Evolutionary conservation across 1,140 invertebrate species (phyloP), one percentile per base, ranked within the genome.

Genomic region (Rhyzopertha dominica): DNA sequence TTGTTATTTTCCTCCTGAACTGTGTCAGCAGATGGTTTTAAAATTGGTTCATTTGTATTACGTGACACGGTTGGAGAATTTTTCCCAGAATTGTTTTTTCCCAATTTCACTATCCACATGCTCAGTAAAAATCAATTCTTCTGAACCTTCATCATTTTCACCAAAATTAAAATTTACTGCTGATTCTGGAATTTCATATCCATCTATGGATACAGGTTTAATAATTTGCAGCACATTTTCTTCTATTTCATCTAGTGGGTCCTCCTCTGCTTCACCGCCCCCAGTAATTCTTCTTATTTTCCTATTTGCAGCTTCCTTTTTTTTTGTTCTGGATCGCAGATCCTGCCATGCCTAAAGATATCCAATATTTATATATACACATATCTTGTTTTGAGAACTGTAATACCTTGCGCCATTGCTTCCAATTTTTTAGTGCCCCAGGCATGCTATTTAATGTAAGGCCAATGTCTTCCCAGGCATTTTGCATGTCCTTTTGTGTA

Each of bases 281-380:
- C 30, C 30, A 32, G 12, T 32, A 12, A 7, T 5, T 12, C 12
- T 5, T 5, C 30, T 10, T 10, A 12, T 5, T 32, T 32, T 8
- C 5, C 7, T 5, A 5, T 32, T 5, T 32, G 10, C 5, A 32
- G 10, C 14, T 5, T 32, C 16, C 16, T 32, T 32, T 12, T 7
- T 32, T 32, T 32, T 26, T 5, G 30, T 5, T 5, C 30, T 10
- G 30, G 30, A 32, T 32, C 30, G 7, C 30, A 32, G 16, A 32
- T 32, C 30, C 16, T 32, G 30, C 30, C 30, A 32, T 12, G 30
- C 16, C 30, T 32, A 12, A 10, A 32, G 16, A 32, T 32, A 14
- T 32, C 7, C 5, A 32, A 14, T 32, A 5, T 26, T 26, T 26
- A 7, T 8, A 26, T 26, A 26, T 8, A 26, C 24, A 26, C n/a